phyloP scores from a whole-genome alignment of 2,888 invertebrate genomes.

The Lithophane socia region DNA sequence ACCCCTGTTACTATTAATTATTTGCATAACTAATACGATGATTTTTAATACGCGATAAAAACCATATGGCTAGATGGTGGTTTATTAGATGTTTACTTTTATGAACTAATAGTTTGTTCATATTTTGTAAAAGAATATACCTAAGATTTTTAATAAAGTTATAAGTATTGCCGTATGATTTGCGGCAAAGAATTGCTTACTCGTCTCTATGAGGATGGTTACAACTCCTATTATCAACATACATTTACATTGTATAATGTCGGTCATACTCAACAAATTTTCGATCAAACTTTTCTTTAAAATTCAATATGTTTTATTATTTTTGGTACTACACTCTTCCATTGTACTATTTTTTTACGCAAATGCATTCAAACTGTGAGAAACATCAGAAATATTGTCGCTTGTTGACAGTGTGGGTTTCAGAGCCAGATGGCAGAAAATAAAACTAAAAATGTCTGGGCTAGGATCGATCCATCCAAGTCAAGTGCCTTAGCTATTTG shows the following conservation, averaged over 20 bases:
- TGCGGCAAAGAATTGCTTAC: not conserved
- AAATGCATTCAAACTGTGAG: not conserved
- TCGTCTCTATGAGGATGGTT: not conserved
- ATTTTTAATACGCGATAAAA: conserved; percentile 78
- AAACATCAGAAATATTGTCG: not conserved
- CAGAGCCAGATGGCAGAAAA: conserved; percentile 11
- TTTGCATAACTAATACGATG: conserved; percentile 89
- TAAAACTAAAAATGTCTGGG: not conserved
- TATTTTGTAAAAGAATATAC: not conserved
- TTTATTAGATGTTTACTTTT: conserved; percentile 24
- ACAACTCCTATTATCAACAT: not conserved
- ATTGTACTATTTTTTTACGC: not conserved
- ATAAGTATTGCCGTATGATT: not conserved
- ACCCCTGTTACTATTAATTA: conserved; percentile 76
- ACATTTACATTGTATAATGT: not conserved
- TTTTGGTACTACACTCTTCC: conserved; percentile 4
- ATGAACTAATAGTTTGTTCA: not conserved
- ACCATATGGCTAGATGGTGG: conserved; percentile 76
- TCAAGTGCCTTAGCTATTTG: not conserved
- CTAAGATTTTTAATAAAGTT: not conserved
- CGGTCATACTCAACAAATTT: conserved; percentile 13
- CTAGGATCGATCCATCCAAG: not conserved
- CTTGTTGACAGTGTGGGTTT: not conserved
- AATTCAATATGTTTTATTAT: not conserved
- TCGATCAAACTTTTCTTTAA: not conserved